Conservation (phyloP, 2,113 vertebrate species). For the Cottus gobio region DNA sequence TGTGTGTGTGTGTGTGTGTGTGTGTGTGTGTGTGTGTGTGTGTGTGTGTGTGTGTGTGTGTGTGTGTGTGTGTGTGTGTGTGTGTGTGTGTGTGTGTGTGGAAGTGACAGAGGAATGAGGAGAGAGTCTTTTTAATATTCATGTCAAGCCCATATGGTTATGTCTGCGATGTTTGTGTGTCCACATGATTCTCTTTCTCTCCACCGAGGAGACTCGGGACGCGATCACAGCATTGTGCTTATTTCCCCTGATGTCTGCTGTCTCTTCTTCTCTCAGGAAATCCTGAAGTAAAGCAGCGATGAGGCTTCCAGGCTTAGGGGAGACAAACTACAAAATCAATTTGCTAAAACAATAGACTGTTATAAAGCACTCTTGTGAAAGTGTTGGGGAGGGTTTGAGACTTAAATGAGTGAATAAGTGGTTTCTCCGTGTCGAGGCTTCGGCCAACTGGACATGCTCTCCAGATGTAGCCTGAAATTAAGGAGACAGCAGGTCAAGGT, state of each 20-base stretch:
- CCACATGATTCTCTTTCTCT: no score
- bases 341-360: slow-evolving; percentile 45
- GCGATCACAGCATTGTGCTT: slow-evolving; percentile 63
- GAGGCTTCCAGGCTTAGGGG: slow-evolving; percentile 19
- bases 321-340: slow-evolving; percentile 50
- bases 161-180: slow-evolving; percentile 56
- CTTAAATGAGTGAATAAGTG: slow-evolving; percentile 6
- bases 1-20: no score
- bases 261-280: slow-evolving; percentile 53
- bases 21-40: no score
- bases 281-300: slow-evolving; percentile 32
- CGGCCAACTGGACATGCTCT: slow-evolving; percentile 32
- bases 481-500: slow-evolving; percentile 81
- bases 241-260: slow-evolving; percentile 74
- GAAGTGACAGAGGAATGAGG: slow-evolving; percentile 58
- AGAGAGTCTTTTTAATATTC: slow-evolving; percentile 63
- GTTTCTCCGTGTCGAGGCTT: slow-evolving; percentile 23
- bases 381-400: background rate
- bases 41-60: no score
- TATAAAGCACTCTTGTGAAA: slow-evolving; percentile 23
- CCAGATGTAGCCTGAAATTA: slow-evolving; percentile 81
- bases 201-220: slow-evolving; percentile 65
- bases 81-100: no score
- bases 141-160: slow-evolving; percentile 55
- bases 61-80: no score